Base-by-base conservation (phyloP, 2,888 invertebrate species). In the Doris montereyensis region DNA sequence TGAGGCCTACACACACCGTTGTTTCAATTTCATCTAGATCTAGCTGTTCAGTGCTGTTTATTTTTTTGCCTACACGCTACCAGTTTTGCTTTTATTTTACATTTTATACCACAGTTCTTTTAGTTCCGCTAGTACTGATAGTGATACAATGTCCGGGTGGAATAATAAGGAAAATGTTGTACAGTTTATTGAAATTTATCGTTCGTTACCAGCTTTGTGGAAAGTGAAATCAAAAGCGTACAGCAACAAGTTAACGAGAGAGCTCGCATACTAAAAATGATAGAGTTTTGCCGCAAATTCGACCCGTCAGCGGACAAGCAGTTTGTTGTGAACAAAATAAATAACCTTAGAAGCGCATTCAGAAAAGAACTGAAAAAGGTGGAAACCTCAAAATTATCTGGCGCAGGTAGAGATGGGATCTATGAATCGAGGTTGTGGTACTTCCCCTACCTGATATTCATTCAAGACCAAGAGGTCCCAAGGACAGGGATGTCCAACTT, bases 271-370 rank as follows among this genome's bases (percentile, higher is more conserved):
- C 26, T 8, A 21, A 21, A 67, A 67, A 13, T 67, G 8, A 17
- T 67, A 5, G 26, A 28, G 5, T 67, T 28, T 67, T 8, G 10
- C 24, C 24, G 17, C 24, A 26, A 8, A 21, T 67, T 67, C 21
- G 70, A 70, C 32, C 67, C 67, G 4, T 8, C 24, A 34, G 70
- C 13, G 4, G 24, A 70, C 35, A 70, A 70, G n/a, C 30, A 34
- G 13, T 34, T 35, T 13, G 70, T 70, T 35, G 35, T 70, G 5
- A 70, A 70, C 10, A 70, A 70, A 70, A 70, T 70, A 2, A 70
- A 70, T 21, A 70, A 70, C 24, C 21, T 70, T 32, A 30, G 34
- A 4, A 34, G 34, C 21, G 28, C 35, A 10, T 70, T 70, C 32
- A 28, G 35, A n/a, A 70, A 70, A 70, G 35, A 70, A 34, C 10